phyloP scores from a whole-genome alignment of 2,113 vertebrate genomes.

The Noctilio leporinus region DNA sequence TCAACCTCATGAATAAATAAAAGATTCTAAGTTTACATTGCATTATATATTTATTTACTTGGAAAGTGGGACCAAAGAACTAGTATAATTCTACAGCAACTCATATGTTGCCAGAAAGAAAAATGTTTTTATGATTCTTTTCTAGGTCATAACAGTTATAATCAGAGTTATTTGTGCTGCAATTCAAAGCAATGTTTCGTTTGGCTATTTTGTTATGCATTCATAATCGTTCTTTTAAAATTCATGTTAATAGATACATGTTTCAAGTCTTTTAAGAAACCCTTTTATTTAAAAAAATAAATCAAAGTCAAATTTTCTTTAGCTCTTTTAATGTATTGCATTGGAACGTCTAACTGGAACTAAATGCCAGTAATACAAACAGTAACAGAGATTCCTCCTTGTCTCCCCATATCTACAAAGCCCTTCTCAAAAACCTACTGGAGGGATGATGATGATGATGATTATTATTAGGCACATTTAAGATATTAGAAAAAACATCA shows the following conservation, averaged over 20 bases:
- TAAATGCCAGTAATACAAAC: background rate
- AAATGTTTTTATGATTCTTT: conserved; percentile 72
- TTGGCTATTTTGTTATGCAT: conserved; percentile 73
- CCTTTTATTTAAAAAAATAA: conserved; percentile 49
- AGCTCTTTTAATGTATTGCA: background rate
- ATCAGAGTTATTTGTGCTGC: conserved; percentile 77
- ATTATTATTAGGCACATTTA: background rate
- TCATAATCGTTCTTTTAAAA: conserved; percentile 75
- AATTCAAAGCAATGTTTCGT: conserved; percentile 68
- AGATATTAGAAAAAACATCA: background rate
- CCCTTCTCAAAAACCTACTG: background rate
- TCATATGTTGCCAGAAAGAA: conserved; percentile 62
- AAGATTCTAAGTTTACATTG: conserved; percentile 78
- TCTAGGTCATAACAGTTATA: conserved; percentile 68
- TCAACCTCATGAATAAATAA: conserved; percentile 83
- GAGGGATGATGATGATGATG: background rate
- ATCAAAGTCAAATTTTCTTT: conserved; percentile 72
- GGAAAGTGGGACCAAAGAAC: conserved; percentile 73
- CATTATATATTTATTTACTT: conserved; percentile 81
- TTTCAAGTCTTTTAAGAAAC: conserved; percentile 66
- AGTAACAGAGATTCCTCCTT: background rate
- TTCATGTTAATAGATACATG: conserved; percentile 68
- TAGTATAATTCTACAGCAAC: conserved; percentile 74
- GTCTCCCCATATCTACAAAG: background rate
- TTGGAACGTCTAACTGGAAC: background rate